phyloP scores from a whole-genome alignment of 2,113 vertebrate genomes.

The Coregonus clupeaformis region DNA sequence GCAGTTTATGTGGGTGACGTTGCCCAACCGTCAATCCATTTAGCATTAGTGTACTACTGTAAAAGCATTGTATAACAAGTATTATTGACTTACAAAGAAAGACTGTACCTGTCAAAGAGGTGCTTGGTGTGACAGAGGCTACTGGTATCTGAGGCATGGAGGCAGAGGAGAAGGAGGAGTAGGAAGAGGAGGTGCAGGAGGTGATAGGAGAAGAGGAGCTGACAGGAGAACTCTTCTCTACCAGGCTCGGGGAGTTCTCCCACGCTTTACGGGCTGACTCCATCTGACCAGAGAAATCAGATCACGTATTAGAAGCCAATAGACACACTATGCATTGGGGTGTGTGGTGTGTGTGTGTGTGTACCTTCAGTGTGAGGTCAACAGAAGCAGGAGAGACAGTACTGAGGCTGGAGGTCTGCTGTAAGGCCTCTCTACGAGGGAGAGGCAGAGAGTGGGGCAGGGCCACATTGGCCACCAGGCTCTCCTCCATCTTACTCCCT shows the following conservation, averaged over 20 bases:
- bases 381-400: constrained; percentile 80
- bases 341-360: no score
- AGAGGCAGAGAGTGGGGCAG: constrained; percentile 83
- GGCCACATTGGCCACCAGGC: constrained; percentile 93
- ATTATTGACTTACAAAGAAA: not conserved
- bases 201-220: constrained; percentile 87
- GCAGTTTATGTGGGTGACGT: no score
- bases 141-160: constrained; percentile 95
- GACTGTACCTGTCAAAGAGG: constrained; percentile 85
- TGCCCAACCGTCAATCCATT: no score
- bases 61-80: no score
- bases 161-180: constrained; percentile 92
- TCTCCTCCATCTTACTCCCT: constrained; percentile 92
- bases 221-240: constrained; percentile 90
- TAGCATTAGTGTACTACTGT: no score
- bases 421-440: constrained; percentile 90
- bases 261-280: constrained; percentile 97
- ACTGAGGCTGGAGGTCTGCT: constrained; percentile 92
- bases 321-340: no score
- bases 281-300: constrained; percentile 77
- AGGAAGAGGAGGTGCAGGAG: constrained; percentile 76
- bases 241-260: constrained; percentile 95
- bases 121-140: constrained; percentile 95
- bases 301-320: no score
- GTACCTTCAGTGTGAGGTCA: no score